Evolutionary conservation across 2,888 invertebrate genomes (phyloP).

Genomic region (Lamellibrachia columna): DNA sequence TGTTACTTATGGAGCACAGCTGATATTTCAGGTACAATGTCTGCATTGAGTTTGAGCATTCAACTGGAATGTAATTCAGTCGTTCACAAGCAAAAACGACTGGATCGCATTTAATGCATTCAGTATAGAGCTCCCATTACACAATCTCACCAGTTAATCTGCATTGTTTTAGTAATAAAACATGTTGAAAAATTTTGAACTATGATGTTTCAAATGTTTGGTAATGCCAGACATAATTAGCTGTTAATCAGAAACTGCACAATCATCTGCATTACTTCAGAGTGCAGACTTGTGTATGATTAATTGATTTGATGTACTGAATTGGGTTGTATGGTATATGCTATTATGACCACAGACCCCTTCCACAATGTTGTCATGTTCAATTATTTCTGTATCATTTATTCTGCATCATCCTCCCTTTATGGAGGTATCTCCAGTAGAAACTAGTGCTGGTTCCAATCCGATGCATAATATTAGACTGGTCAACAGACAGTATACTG

Average conservation of each 20-base stretch:
- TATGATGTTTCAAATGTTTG: background rate
- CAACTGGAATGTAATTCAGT: background rate
- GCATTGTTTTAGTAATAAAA: background rate
- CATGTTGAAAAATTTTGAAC: background rate
- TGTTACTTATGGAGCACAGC: background rate
- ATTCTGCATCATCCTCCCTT: background rate
- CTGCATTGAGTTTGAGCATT: background rate
- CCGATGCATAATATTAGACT: background rate
- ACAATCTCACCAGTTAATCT: background rate
- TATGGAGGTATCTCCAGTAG: background rate
- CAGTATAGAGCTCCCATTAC: background rate
- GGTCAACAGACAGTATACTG: background rate
- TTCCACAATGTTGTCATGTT: background rate
- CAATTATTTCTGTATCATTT: background rate
- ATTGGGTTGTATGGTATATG: background rate
- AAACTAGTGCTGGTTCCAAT: background rate
- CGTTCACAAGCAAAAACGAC: background rate
- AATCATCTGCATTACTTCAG: background rate
- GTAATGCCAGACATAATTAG: background rate
- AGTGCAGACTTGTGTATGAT: background rate
- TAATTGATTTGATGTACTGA: background rate
- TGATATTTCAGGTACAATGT: background rate
- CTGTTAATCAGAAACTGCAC: background rate
- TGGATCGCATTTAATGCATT: background rate
- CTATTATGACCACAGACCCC: background rate